Percentiles rank a stretch among this genome's conserved stretches.
These are phyloP conservation scores for Emys orbicularis DNA, from an alignment of 2,797 vertebrate genomes.

Conservation along the genomic window DNA sequence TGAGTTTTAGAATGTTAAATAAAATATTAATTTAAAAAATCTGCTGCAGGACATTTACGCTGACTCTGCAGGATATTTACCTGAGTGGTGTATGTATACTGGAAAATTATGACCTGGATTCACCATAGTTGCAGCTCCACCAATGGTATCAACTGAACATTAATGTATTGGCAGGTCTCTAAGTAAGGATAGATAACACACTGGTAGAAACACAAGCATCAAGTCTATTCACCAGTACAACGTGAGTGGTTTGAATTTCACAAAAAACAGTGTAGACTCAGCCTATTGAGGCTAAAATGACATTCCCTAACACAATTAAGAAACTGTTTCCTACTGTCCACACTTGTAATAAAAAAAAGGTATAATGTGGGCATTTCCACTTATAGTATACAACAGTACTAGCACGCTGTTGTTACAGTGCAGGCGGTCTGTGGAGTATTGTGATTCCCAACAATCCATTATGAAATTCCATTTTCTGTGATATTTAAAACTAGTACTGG, in stretches of 20 bases:
- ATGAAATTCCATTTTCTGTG: neutral
- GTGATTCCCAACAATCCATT: neutral
- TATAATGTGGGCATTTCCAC: neutral
- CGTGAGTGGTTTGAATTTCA: neutral
- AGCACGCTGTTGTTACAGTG: neutral
- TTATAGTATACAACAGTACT: neutral
- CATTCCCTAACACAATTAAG: neutral
- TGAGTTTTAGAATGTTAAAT: constrained; percentile 76
- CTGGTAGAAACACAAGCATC: neutral
- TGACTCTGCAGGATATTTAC: neutral
- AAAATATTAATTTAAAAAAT: neutral
- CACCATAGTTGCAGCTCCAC: neutral
- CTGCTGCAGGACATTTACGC: neutral
- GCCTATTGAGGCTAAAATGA: neutral
- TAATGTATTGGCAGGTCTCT: neutral
- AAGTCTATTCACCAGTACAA: neutral
- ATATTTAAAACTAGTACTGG: neutral
- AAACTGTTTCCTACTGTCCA: neutral
- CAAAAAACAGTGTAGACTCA: neutral
- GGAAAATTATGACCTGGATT: neutral
- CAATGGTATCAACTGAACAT: neutral
- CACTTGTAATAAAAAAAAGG: neutral
- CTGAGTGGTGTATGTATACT: neutral
- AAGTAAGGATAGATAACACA: neutral
- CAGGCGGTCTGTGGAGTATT: neutral